These are phyloP conservation scores for Intellagama lesueurii DNA, from an alignment of 2,797 vertebrate genomes.

Conservation along the genomic window DNA sequence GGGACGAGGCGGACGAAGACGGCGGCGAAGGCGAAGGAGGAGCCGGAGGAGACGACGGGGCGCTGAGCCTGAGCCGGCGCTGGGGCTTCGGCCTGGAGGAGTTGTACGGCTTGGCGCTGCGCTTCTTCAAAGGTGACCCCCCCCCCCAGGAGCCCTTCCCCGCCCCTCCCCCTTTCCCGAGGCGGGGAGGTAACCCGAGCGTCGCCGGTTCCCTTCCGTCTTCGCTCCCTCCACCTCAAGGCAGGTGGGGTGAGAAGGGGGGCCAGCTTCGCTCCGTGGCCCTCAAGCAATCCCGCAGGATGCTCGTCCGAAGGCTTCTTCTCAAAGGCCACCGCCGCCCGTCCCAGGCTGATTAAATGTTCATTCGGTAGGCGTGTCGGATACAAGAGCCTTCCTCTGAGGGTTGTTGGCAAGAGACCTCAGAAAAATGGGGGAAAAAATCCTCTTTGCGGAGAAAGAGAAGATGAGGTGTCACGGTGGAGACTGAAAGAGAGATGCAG, in stretches of 20 bases:
- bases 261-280: not conserved
- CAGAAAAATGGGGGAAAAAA: not conserved
- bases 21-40: constrained; percentile 53
- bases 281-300: not conserved
- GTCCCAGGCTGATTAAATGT: not conserved
- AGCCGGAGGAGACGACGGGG: constrained; percentile 68
- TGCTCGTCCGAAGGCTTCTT: no score
- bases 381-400: not conserved
- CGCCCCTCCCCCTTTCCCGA: not conserved
- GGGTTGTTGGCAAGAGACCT: not conserved
- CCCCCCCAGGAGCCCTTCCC: not conserved
- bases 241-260: no score
- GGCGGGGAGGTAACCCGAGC: not conserved
- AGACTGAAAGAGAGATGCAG: not conserved
- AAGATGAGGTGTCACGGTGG: not conserved
- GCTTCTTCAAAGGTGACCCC: constrained; percentile 93
- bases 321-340: no score
- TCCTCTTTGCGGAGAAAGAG: not conserved
- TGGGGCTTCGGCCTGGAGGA: constrained; percentile 94
- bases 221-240: no score
- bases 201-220: not conserved
- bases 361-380: not conserved
- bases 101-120: constrained; percentile 91
- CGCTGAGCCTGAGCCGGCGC: constrained; percentile 84
- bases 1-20: constrained; percentile 53